Evolutionary conservation across 2,888 invertebrate species (phyloP).

Genomic region (Ochropacha duplaris): DNA sequence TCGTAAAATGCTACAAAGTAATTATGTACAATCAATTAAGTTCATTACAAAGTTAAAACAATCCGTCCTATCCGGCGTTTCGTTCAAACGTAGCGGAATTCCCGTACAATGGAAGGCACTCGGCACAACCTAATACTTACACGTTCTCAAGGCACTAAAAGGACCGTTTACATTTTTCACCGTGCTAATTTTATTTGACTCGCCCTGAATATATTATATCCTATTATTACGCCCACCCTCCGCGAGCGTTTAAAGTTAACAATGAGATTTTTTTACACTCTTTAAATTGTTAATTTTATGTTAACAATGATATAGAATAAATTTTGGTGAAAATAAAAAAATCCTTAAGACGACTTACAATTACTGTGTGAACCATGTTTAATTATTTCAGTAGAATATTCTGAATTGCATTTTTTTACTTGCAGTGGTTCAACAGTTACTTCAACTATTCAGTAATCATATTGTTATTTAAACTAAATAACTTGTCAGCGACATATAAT

Average conservation of each 20-base stretch:
- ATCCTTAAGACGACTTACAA: conserved; percentile 54
- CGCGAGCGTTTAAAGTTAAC: conserved; percentile 71
- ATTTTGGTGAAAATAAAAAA: conserved; percentile 67
- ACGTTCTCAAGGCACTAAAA: conserved; percentile 75
- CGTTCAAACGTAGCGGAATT: conserved; percentile 27
- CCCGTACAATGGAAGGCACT: conserved; percentile 47
- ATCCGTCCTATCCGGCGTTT: neutral
- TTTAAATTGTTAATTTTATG: conserved; percentile 76
- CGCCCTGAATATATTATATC: conserved; percentile 80
- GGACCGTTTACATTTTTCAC: conserved; percentile 81
- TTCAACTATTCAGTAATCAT: too few relatives aligned
- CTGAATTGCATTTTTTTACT: neutral
- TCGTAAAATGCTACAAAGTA: neutral
- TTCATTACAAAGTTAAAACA: neutral
- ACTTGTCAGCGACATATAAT: neutral
- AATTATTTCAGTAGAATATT: neutral
- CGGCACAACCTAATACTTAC: conserved; percentile 65
- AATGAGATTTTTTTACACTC: conserved; percentile 67
- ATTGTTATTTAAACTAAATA: too few relatives aligned
- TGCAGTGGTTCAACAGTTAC: too few relatives aligned
- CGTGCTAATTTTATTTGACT: conserved; percentile 83
- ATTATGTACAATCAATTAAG: conserved; percentile 17
- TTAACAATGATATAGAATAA: too few relatives aligned
- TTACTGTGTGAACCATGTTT: neutral
- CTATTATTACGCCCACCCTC: conserved; percentile 76